A percentile compares a stretch with the other conserved stretches of the same genome.
Evolutionary conservation across 1,140 invertebrate genomes (phyloP).

Genomic region (Onthophagus taurus): DNA sequence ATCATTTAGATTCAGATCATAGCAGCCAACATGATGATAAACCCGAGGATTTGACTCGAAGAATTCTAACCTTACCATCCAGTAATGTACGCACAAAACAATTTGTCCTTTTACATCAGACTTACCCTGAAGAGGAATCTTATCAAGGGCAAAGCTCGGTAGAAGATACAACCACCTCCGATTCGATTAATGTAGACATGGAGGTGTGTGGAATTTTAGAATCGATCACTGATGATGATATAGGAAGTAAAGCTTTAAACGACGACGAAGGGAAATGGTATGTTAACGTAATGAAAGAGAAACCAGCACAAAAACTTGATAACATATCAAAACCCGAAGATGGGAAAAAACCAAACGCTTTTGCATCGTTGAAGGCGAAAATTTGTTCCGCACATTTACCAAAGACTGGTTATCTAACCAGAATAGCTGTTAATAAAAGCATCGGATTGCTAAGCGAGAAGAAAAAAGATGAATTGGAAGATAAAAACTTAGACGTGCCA

Average conservation of each 20-base stretch:
- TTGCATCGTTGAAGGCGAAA: slow-evolving; percentile 35
- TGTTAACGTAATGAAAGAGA: slow-evolving; percentile 11
- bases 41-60: slow-evolving; percentile 38
- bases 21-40: slow-evolving; percentile 42
- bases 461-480: slow-evolving; percentile 9
- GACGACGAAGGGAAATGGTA: slow-evolving; percentile 20
- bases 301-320: slow-evolving; percentile 32
- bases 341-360: slow-evolving; percentile 32
- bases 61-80: slow-evolving; percentile 32
- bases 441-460: slow-evolving; percentile 22
- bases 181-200: slow-evolving; percentile 42
- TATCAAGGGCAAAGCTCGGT: slow-evolving; percentile 38
- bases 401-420: slow-evolving; percentile 35
- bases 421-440: slow-evolving; percentile 37
- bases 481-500: slow-evolving; percentile 19
- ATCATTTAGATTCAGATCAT: slow-evolving; percentile 43
- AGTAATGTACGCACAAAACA: slow-evolving; percentile 31
- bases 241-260: slow-evolving; percentile 19
- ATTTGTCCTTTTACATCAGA: slow-evolving; percentile 29
- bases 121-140: slow-evolving; percentile 32
- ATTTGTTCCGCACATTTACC: slow-evolving; percentile 38
- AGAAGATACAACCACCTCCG: slow-evolving; percentile 39
- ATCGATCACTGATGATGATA: slow-evolving; percentile 29
- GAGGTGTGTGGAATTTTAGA: slow-evolving; percentile 41
- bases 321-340: slow-evolving; percentile 31